Conservation (phyloP, 2,888 invertebrate species). For the Zele albiditarsus region DNA sequence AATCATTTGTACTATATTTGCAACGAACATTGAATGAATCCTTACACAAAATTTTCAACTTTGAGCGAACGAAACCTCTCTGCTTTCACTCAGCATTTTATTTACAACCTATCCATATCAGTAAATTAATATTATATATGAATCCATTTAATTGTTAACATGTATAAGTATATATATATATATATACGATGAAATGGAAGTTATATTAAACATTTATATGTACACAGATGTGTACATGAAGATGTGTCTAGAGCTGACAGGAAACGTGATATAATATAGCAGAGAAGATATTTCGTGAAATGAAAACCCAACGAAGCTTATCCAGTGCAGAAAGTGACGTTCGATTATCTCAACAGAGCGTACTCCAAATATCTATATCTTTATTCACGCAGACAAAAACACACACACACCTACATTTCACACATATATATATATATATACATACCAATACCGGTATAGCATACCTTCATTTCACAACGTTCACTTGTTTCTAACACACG, state of each 20-base stretch:
- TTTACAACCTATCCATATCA: too few relatives aligned
- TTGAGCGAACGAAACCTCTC: too few relatives aligned
- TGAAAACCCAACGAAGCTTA: constrained; percentile 14
- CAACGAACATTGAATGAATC: too few relatives aligned
- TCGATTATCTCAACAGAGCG: constrained; percentile 34
- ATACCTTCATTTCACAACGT: constrained; percentile 2
- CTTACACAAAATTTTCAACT: too few relatives aligned
- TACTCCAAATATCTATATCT: not conserved
- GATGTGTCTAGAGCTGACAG: not conserved
- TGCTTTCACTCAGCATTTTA: too few relatives aligned
- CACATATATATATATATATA: not conserved
- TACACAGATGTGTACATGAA: not conserved
- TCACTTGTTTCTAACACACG: constrained; percentile 46
- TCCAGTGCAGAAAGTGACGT: constrained; percentile 25
- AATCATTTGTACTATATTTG: too few relatives aligned
- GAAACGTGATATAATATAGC: not conserved
- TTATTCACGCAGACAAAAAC: not conserved
- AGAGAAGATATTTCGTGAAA: constrained; percentile 7
- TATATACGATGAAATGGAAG: not conserved
- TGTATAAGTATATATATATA: not conserved
- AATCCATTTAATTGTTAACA: not conserved
- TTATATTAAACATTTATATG: not conserved
- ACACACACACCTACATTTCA: not conserved
- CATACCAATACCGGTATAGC: not conserved
- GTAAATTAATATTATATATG: too few relatives aligned